Base-by-base conservation (phyloP, 2,113 vertebrate species). In the Dipodomys spectabilis region DNA sequence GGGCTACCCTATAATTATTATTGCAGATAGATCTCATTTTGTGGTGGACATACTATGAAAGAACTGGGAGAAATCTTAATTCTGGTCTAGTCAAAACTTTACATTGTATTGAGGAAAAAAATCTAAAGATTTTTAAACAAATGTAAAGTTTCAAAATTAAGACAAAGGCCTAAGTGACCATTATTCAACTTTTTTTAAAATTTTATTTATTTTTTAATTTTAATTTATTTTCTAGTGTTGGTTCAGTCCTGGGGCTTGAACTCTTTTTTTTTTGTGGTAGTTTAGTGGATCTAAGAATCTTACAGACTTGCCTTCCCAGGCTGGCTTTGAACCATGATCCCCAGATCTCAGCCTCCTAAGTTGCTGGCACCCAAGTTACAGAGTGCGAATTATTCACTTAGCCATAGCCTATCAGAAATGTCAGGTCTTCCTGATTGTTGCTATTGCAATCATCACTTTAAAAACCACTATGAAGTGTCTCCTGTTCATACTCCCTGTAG, bases 101-200 rank as follows among this genome's bases (percentile, higher is more conserved):
- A 68, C 19, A 67, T 91, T 90, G 91, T 28, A 69, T 28, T 60
- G 53, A 78, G 79, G 89, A 85, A 68, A 87, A 84, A 30, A 53
- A 16, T 10, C 77, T 67, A 75, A 23, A 65, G n/a, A 57, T 86
- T 90, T 91, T 81, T 62, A 77, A 64, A 74, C 27, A 90, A 16
- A 7, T 67, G 1, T 2, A 88, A 25, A 39, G 65, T 74, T 72
- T 91, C 22, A 57, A 67, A 92, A 49, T 83, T 57, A n/a, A 5
- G 9, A 18, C 73, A 53, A 57, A 84, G 67, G 78, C 39, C 27
- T 35, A 30, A 23, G 69, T 62, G 7, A 89, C 71, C 10, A 1
- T 83, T 90, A 73, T 68, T 77, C 27, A 11, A 73, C 0, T 57
- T 57, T 16, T 16, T 16, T 3, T 3, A 57, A 57, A 2, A 4